A percentile compares a stretch with the other conserved stretches of the same genome.
Conservation (phyloP, 2,888 invertebrate genomes). For the Sturmia bella region DNA sequence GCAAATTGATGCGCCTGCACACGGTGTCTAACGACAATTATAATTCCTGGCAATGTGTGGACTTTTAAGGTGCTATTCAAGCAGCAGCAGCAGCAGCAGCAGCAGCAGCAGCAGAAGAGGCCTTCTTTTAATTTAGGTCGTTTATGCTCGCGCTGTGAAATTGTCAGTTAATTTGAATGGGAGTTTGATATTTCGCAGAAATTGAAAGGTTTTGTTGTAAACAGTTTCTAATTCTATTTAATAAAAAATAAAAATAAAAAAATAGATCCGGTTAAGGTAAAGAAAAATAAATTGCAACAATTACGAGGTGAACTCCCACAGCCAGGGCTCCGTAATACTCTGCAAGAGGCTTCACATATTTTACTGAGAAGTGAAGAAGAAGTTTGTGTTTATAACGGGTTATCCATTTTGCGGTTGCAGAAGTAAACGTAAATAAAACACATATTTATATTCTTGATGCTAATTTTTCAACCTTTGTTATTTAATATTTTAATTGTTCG, state of each 20-base stretch:
- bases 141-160: constrained; percentile 5
- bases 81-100: too few species aligned
- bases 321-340: too few species aligned
- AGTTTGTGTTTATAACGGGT: too few species aligned
- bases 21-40: constrained; percentile 46
- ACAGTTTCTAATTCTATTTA: not conserved
- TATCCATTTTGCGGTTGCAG: too few species aligned
- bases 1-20: constrained; percentile 25
- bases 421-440: too few species aligned
- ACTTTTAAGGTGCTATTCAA: constrained; percentile 7
- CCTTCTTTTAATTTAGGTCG: constrained; percentile 21
- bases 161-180: constrained; percentile 36
- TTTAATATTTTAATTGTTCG: too few species aligned
- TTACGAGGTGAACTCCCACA: too few species aligned
- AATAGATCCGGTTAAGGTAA: not conserved
- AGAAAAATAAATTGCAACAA: too few species aligned
- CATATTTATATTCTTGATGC: too few species aligned
- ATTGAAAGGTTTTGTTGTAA: constrained; percentile 16
- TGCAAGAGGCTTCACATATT: too few species aligned
- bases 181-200: constrained; percentile 5
- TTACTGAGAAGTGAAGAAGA: too few species aligned
- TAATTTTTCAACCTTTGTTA: too few species aligned
- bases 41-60: constrained; percentile 34
- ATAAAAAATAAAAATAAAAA: not conserved
- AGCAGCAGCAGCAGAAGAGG: constrained; percentile 1